Percentiles rank a stretch among this genome's conserved stretches.
phyloP scores from a whole-genome alignment of 2,888 invertebrate species.

The Acleris sparsana region DNA sequence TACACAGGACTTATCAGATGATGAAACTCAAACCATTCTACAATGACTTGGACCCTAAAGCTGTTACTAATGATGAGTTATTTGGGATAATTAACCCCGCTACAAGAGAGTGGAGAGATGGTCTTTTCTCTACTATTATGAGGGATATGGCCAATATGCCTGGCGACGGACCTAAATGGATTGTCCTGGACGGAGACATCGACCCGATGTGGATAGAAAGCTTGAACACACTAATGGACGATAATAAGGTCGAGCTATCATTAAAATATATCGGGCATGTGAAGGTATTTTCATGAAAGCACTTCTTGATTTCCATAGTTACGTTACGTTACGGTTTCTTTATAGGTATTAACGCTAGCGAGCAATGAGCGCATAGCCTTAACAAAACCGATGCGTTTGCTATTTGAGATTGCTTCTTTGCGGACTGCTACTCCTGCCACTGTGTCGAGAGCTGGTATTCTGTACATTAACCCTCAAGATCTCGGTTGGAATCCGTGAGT shows the following conservation, averaged over 20 bases:
- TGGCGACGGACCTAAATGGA: constrained; percentile 95
- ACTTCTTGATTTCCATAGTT: not conserved
- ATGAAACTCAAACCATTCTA: constrained; percentile 91
- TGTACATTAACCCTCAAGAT: constrained; percentile 97
- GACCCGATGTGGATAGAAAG: constrained; percentile 99
- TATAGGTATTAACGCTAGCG: constrained; percentile 92
- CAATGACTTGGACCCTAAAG: constrained; percentile 97
- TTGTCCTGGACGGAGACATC: constrained; percentile 97
- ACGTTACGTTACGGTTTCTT: too few species aligned
- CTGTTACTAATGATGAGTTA: constrained; percentile 97
- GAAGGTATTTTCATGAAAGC: constrained; percentile 5
- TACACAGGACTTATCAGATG: constrained; percentile 92
- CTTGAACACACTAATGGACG: constrained; percentile 98
- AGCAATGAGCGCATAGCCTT: constrained; percentile 97
- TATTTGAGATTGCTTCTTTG: constrained; percentile 96
- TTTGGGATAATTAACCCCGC: constrained; percentile 97
- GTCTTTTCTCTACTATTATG: constrained; percentile 96
- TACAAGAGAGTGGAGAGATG: constrained; percentile 96
- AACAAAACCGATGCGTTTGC: constrained; percentile 92
- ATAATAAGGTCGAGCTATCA: constrained; percentile 89
- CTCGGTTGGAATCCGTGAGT: constrained; percentile 97
- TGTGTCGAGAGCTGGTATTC: constrained; percentile 96
- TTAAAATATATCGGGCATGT: too few species aligned
- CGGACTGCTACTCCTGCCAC: constrained; percentile 97
- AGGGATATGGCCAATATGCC: constrained; percentile 95